Evolutionary conservation across 64 coral and sea anemone genomes (phyloP), one percentile per base, ranked within the genome.

Genomic region (Dendronephthya gigantea): DNA sequence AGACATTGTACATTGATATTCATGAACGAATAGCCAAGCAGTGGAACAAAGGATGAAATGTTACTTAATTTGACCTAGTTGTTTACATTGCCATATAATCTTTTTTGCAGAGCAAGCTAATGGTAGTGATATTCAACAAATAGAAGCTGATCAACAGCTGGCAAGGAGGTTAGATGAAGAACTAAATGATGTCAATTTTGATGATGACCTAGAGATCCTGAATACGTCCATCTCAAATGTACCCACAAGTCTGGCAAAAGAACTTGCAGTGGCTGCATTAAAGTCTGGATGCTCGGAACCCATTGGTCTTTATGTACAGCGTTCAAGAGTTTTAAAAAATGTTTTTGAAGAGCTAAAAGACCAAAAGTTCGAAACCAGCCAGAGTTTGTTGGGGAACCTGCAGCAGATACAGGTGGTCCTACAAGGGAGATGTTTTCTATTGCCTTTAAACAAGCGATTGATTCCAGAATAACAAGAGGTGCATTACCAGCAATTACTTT

Each of bases 301-400:
- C 7, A 62, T 62, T 27, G 25, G 25, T 62, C 55, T 62, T 62
- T 62, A 9, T 62, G 55, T 62, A 23, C 55, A 62, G 55, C 72
- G 31, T 6, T 79, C 72, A 79, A 79, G 32, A 33, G 72, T 79
- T 33, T 79, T 34, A 39, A 79, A 79, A 34, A 79, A 79, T 34
- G 36, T 39, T 12, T 79, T 79, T 79, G 72, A 79, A 79, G 72
- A 79, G 72, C 72, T 79, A 39, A 79, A 79, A 8, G 29, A 34
- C 32, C 12, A 39, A 36, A 29, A 79, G 29, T 39, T 79, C 14
- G 15, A 34, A 79, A 79, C 72, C 34, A 36, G 72, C 32, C 34
- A 79, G 72, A 79, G 36, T 39, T 79, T 79, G 36, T 79, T 34
- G 72, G 72, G 15, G 72, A 79, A 39, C 32, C 32, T 79, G 72